These are phyloP conservation scores for Palythoa caribaeorum DNA, from an alignment of 92 coral and sea anemone genomes.

Conservation along the genomic window DNA sequence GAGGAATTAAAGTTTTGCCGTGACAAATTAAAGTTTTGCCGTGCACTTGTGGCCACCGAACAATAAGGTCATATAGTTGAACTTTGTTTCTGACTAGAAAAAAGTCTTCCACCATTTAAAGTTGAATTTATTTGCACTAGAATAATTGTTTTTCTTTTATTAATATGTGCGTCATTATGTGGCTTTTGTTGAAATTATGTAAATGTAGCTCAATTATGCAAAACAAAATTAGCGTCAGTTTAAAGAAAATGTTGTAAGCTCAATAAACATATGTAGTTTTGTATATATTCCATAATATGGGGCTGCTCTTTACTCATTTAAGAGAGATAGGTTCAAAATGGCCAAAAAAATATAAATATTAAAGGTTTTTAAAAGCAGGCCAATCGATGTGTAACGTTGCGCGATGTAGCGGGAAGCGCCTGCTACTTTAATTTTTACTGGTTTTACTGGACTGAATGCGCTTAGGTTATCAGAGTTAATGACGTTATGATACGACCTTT, in stretches of 20 bases:
- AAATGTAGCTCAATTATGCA: constrained; percentile 19
- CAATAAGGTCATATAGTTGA: constrained; percentile 5
- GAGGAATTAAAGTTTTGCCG: too few species aligned
- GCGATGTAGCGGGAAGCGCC: too few species aligned
- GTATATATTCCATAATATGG: constrained; percentile 16
- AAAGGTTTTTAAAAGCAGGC: too few species aligned
- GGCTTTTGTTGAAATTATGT: constrained; percentile 38
- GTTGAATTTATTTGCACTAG: constrained; percentile 9
- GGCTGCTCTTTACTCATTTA: constrained; percentile 17
- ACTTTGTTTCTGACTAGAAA: constrained; percentile 23
- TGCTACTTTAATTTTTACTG: too few species aligned
- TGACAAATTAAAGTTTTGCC: too few species aligned
- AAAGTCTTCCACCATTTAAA: constrained; percentile 26
- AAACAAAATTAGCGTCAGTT: constrained; percentile 24
- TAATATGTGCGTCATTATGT: constrained; percentile 22
- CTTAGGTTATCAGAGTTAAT: too few species aligned
- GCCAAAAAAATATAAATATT: too few species aligned
- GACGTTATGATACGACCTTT: too few species aligned
- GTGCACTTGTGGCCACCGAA: too few species aligned
- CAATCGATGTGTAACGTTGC: too few species aligned
- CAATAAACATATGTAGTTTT: constrained; percentile 36
- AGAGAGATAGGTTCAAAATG: too few species aligned
- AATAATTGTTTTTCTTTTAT: constrained; percentile 3
- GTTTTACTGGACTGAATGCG: too few species aligned
- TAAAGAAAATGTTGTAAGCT: constrained; percentile 28